A percentile compares a stretch with the other conserved stretches of the same genome.
Conservation (phyloP, 2,888 invertebrate genomes). For the Drosophila nr. perissopoda region DNA sequence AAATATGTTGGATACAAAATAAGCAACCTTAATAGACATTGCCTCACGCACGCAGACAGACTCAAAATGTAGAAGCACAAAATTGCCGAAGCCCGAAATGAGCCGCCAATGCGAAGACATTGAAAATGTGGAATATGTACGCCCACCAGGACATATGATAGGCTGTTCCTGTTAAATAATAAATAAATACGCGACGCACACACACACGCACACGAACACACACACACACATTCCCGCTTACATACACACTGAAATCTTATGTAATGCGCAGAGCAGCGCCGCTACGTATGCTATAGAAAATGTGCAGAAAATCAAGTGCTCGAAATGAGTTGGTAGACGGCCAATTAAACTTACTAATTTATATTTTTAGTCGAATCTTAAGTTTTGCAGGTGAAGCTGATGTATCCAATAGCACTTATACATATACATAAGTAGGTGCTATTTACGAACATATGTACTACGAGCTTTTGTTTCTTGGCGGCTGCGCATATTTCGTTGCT, state of each 20-base stretch:
- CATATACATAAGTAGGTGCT: conserved; percentile 12
- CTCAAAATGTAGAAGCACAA: conserved; percentile 13
- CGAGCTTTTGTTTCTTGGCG: conserved; percentile 42
- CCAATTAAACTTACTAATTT: conserved; percentile 15
- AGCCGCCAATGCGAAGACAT: conserved; percentile 67
- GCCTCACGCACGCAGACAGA: conserved; percentile 19
- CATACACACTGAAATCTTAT: conserved; percentile 15
- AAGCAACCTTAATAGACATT: conserved; percentile 16
- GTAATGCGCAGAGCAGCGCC: conserved; percentile 41
- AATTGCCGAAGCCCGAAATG: conserved; percentile 42
- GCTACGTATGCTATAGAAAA: conserved; percentile 41
- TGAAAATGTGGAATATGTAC: conserved; percentile 56
- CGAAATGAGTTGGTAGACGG: conserved; percentile 10
- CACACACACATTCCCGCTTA: conserved; percentile 1
- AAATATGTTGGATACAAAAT: conserved; percentile 21
- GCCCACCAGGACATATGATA: conserved; percentile 66
- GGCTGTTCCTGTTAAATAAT: conserved; percentile 70
- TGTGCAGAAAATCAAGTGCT: conserved; percentile 13
- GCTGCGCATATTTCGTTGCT: conserved; percentile 60
- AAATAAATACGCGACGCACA: conserved; percentile 59
- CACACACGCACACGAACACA: conserved; percentile 4
- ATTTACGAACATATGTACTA: conserved; percentile 7
- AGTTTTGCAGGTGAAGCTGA: background rate
- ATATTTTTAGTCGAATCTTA: conserved; percentile 4
- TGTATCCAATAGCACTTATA: background rate